phyloP scores from a whole-genome alignment of 2,797 vertebrate genomes.

The Petrocephalus sullivani region DNA sequence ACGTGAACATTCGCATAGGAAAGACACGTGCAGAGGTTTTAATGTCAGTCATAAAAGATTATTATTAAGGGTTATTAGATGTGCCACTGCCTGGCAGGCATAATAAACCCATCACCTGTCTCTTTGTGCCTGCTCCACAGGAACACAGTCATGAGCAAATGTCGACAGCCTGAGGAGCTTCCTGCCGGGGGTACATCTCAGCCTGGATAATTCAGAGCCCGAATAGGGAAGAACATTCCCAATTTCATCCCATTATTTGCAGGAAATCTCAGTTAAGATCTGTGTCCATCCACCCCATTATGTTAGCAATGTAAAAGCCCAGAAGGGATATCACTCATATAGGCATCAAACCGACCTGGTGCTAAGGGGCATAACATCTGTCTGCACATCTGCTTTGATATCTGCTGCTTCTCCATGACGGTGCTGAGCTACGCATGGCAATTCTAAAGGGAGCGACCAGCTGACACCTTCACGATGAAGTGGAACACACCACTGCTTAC shows the following conservation, averaged over 20 bases:
- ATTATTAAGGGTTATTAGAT: background rate
- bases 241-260: background rate
- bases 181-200: background rate
- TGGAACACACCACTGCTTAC: background rate
- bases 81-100: slow-evolving; percentile 7
- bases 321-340: background rate
- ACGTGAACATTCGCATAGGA: background rate
- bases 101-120: background rate
- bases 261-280: background rate
- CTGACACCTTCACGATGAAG: background rate
- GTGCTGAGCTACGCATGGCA: background rate
- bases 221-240: background rate
- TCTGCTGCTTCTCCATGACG: background rate
- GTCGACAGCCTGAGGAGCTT: background rate
- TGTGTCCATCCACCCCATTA: background rate
- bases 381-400: background rate
- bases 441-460: background rate
- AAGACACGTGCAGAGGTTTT: background rate
- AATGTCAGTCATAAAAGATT: no score
- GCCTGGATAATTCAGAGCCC: background rate
- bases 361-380: background rate
- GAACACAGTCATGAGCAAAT: background rate
- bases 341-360: background rate
- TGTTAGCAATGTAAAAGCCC: background rate
- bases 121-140: background rate